Evolutionary conservation across 2,113 vertebrate species (phyloP).

Genomic region (Salvelinus sp.): DNA sequence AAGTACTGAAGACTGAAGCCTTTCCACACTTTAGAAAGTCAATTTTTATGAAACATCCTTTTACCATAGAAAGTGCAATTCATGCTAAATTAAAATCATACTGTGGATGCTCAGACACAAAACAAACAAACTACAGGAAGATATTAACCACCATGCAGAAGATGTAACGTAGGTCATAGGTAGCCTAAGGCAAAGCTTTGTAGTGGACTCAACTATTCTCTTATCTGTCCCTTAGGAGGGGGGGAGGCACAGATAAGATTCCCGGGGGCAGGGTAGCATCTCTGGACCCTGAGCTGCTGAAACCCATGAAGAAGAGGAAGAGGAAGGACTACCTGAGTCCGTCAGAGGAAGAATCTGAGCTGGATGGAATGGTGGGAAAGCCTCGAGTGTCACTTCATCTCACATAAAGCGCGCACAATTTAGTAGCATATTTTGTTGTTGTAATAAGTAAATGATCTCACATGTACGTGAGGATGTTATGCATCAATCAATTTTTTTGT

Average conservation of each 20-base stretch:
- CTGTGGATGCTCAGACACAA: no score
- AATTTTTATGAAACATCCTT: no score
- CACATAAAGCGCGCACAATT: background rate
- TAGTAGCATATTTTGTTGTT: no score
- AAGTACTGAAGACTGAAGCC: slow-evolving; percentile 2
- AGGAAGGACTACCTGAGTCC: slow-evolving; percentile 91
- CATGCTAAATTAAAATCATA: background rate
- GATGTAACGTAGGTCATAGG: no score
- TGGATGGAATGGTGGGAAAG: slow-evolving; percentile 81
- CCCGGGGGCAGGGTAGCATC: slow-evolving; percentile 68
- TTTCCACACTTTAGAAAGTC: no score
- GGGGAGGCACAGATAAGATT: slow-evolving; percentile 83
- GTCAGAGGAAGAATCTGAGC: slow-evolving; percentile 89
- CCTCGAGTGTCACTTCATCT: no score
- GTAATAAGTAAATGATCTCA: no score
- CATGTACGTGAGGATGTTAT: no score
- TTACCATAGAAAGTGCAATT: background rate
- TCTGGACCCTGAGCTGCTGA: slow-evolving; percentile 81
- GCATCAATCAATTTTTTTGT: no score
- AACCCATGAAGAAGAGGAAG: slow-evolving; percentile 95
- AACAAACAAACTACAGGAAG: no score
- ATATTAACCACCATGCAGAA: no score
- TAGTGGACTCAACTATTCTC: background rate
- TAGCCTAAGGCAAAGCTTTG: no score
- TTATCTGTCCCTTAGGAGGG: slow-evolving; percentile 65